Base-by-base conservation (phyloP, 2,113 vertebrate genomes). In the Boulengeromyrus knoepffleri region DNA sequence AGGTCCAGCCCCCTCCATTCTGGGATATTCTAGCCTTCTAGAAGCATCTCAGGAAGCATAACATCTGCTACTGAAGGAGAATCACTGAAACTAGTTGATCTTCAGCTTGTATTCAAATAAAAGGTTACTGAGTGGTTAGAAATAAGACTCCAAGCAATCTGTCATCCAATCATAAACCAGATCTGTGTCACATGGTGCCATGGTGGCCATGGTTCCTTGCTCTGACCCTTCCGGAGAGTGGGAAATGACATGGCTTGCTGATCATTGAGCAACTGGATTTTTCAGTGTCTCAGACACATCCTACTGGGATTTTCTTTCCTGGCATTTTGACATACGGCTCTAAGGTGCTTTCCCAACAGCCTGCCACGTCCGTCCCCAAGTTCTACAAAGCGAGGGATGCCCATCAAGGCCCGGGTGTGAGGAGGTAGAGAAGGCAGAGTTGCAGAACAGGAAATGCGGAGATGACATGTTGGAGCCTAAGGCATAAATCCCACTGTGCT, bases 391-490 rank as follows among this genome's bases (percentile, higher is more conserved):
- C 93, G 90, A 92, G 92, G 10, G 62, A 66, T 66, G 62, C 58
- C n/a, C 58, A 27, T 27, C 58, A 27, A 3, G 58, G 24, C n/a
- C 3, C 10, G 2, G 3, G 3, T 58, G 56, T 62, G 24, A 62
- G 56, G 56, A n/a, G 21, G 24, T 94, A 94, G 92, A 94, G 94
- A 93, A 94, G 94, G 94, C 92, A 92, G 94, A 92, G 96, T 95
- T 94, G 95, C 93, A 90, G 93, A 90, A 90, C 96, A 94, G 93
- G 92, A 92, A 94, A 94, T 95, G 94, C 93, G 77, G 94, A 95
- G 93, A 95, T 52, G 92, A 94, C 92, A 94, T 97, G 96, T 96
- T 95, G 96, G 94, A 96, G 95, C 95, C 96, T 93, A 93, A 94
- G 94, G 92, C 93, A 94, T 94, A 94, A 93, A 94, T 94, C 94